Conservation (phyloP, 2,888 invertebrate species). For the Sipunculus nudus region DNA sequence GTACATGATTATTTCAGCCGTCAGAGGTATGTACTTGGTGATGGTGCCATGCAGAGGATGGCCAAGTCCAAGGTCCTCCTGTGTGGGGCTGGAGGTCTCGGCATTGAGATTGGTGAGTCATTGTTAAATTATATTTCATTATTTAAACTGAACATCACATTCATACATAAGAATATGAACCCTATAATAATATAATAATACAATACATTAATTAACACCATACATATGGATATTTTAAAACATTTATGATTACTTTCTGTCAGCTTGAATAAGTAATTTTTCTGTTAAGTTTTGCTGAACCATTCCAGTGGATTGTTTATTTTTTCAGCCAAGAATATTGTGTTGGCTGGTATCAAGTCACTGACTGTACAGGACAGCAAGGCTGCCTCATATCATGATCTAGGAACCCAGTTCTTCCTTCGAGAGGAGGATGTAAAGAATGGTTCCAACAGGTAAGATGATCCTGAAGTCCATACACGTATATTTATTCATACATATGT, state of each 20-base stretch:
- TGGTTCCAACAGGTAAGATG: conserved; percentile 56
- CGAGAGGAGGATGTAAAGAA: conserved; percentile 54
- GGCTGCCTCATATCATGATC: conserved; percentile 46
- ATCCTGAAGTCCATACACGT: too few relatives aligned
- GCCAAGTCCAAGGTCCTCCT: conserved; percentile 61
- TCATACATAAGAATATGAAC: too few relatives aligned
- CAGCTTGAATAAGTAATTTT: too few relatives aligned
- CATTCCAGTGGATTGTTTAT: too few relatives aligned
- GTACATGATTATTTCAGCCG: conserved; percentile 52
- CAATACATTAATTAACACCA: too few relatives aligned
- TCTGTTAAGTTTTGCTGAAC: too few relatives aligned
- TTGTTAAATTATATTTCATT: background rate
- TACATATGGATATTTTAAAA: too few relatives aligned
- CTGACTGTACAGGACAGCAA: conserved; percentile 60
- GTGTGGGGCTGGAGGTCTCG: conserved; percentile 63
- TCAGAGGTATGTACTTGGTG: conserved; percentile 66
- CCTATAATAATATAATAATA: too few relatives aligned
- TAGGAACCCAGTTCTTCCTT: conserved; percentile 64
- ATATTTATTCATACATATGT: too few relatives aligned
- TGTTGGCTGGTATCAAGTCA: conserved; percentile 64
- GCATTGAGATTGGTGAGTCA: conserved; percentile 63
- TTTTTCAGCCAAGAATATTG: conserved; percentile 64
- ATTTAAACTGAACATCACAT: too few relatives aligned
- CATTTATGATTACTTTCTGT: too few relatives aligned
- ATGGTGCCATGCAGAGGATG: conserved; percentile 65